A percentile compares a stretch with the other conserved stretches of the same genome.
Conservation (phyloP, 2,113 vertebrate species). For the Oreochromis niloticus region DNA sequence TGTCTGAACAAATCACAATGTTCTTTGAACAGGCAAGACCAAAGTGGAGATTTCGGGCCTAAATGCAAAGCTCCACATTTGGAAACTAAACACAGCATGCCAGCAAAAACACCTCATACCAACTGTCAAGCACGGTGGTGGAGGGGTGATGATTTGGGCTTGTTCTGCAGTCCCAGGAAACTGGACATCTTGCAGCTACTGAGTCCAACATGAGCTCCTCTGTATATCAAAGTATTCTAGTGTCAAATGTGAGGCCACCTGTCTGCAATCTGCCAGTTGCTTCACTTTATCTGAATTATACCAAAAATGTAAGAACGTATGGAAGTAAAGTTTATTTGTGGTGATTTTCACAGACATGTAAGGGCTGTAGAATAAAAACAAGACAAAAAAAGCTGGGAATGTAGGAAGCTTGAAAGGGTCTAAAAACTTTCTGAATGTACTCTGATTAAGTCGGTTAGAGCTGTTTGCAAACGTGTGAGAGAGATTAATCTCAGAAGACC, state of each 20-base stretch:
- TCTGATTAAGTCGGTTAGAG: rapidly evolving
- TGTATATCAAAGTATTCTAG: not conserved
- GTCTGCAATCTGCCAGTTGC: not conserved
- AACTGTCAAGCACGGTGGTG: not conserved
- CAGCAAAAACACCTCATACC: not conserved
- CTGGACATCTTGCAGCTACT: not conserved
- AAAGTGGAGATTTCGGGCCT: not conserved
- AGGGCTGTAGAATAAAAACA: not conserved
- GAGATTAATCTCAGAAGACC: not conserved
- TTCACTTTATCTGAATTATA: not conserved
- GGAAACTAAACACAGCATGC: not conserved
- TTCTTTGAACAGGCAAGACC: not conserved
- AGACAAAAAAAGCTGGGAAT: not conserved
- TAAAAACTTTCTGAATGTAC: not conserved
- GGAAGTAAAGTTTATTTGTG: not conserved
- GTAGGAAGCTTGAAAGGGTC: not conserved
- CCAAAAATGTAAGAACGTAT: not conserved
- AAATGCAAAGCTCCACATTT: not conserved
- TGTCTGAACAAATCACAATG: not conserved
- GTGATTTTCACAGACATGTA: not conserved
- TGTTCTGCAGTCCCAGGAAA: not conserved
- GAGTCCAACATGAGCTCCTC: not conserved
- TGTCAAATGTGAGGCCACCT: not conserved
- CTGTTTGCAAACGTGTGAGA: not conserved
- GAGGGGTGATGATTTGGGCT: not conserved